Base-by-base conservation (phyloP, 2,797 vertebrate genomes). In the Silurus aristotelis region DNA sequence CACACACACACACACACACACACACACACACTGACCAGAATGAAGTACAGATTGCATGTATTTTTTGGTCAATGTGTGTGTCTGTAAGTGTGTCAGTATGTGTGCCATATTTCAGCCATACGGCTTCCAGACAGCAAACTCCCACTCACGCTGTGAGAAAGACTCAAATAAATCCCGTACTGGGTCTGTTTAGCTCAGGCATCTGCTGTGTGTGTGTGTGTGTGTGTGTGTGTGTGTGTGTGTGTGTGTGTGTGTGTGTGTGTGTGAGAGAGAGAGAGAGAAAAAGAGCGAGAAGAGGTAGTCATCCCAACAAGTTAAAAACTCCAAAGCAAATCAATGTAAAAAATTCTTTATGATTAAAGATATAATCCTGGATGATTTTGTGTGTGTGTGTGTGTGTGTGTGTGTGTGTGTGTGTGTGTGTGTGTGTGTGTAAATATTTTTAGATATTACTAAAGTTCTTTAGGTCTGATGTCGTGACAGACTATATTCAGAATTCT, bases 181-280 rank as follows among this genome's bases (percentile, higher is more conserved):
- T 1, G 9, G n/a, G 2, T n/a, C 61, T 64, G 27, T 67, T 67
- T 67, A 67, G 14, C 14, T 27, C 52, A 22, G 38, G 43, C n/a
- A 25, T 14, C n/a, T 27, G n/a, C 12, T 63, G 7, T 63, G 61
- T 63, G 22, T 63, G 61, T 83, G n/a, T 85, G 70, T 80, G 22
- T 68, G 1, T 78, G 61, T 58, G 38, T 85, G 77, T 20, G 22
- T 63, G 61, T 63, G 61, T 63, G 22, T 63, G 61, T 83, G n/a
- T 85, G 70, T 80, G 31, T 68, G 1, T 78, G 60, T 56, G 38
- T 85, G 76, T 17, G 66, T 73, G 70, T 5, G 56, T 63, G 46
- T 17, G 70, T 25, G 63, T 0, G 48, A 9, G 9, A 52, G 48
- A 31, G 31, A 31, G 31, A 31, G 31, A 31, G 31, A 31, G 31